Conservation (phyloP, 2,888 invertebrate genomes). For the Balanococcus diminutus region DNA sequence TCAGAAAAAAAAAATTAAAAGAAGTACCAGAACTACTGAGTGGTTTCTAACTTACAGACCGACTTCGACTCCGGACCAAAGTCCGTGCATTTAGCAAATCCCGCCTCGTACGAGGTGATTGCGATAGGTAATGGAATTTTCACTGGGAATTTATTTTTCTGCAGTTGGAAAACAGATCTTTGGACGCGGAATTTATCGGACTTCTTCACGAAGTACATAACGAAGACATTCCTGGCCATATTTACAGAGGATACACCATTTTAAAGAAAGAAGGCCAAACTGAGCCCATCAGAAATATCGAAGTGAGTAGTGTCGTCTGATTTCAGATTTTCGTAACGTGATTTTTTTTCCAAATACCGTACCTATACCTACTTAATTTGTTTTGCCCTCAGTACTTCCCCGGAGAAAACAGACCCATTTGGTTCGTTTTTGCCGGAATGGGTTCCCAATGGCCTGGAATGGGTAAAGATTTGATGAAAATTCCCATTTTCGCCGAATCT, state of each 20-base stretch:
- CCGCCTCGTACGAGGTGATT: too few species aligned
- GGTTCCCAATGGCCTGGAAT: slow-evolving; percentile 87
- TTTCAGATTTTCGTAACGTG: not conserved
- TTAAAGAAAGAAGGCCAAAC: slow-evolving; percentile 62
- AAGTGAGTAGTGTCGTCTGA: not conserved
- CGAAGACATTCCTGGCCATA: slow-evolving; percentile 66
- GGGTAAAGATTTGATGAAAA: slow-evolving; percentile 76
- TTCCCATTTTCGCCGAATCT: slow-evolving; percentile 75
- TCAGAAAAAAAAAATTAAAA: too few species aligned
- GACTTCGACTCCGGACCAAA: too few species aligned
- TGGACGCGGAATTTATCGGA: slow-evolving; percentile 70
- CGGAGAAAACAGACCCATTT: slow-evolving; percentile 73
- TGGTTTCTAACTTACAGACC: too few species aligned
- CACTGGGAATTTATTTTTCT: slow-evolving; percentile 25
- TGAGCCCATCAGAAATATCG: slow-evolving; percentile 55
- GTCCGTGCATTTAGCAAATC: too few species aligned
- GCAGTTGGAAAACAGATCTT: slow-evolving; percentile 65
- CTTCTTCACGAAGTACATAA: slow-evolving; percentile 67
- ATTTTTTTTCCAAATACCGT: not conserved
- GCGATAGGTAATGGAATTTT: too few species aligned
- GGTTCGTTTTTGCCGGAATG: slow-evolving; percentile 92
- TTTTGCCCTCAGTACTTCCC: slow-evolving; percentile 65
- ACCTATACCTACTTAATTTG: not conserved
- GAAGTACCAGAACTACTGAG: too few species aligned
- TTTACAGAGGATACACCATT: slow-evolving; percentile 78